Evolutionary conservation across 2,113 vertebrate species (phyloP).

Genomic region (Menura novaehollandiae): DNA sequence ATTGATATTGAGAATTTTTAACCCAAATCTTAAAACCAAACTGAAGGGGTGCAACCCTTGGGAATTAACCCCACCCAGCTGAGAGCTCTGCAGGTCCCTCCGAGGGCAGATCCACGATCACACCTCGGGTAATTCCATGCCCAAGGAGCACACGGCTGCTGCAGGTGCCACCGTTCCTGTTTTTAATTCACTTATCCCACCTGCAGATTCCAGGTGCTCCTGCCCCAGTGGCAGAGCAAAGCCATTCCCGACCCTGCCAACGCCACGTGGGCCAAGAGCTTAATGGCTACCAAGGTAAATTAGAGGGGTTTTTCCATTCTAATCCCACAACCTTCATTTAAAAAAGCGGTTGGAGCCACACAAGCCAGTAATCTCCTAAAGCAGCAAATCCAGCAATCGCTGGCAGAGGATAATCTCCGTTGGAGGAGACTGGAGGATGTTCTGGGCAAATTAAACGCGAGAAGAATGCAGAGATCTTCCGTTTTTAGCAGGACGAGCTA

Average conservation of each 20-base stretch:
- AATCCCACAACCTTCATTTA: background rate
- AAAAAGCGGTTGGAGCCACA: accelerated
- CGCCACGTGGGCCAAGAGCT: slow-evolving; percentile 64
- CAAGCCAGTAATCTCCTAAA: accelerated
- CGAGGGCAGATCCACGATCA: accelerated
- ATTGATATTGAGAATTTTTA: accelerated
- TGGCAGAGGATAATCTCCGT: accelerated
- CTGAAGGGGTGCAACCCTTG: background rate
- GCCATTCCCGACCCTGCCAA: slow-evolving; percentile 77
- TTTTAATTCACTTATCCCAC: background rate
- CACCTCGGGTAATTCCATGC: accelerated
- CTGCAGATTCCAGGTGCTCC: slow-evolving; percentile 16
- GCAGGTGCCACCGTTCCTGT: accelerated
- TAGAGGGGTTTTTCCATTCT: background rate
- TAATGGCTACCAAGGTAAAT: slow-evolving; percentile 42
- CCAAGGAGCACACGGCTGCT: accelerated
- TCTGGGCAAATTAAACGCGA: accelerated
- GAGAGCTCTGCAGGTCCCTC: background rate
- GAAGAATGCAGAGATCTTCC: accelerated
- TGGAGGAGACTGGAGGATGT: accelerated
- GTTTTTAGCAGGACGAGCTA: accelerated
- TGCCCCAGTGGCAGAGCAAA: slow-evolving; percentile 52
- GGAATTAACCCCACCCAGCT: accelerated
- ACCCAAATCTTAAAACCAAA: background rate
- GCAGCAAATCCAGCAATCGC: background rate